phyloP scores from a whole-genome alignment of 2,113 vertebrate species.

The Sialia sialis region DNA sequence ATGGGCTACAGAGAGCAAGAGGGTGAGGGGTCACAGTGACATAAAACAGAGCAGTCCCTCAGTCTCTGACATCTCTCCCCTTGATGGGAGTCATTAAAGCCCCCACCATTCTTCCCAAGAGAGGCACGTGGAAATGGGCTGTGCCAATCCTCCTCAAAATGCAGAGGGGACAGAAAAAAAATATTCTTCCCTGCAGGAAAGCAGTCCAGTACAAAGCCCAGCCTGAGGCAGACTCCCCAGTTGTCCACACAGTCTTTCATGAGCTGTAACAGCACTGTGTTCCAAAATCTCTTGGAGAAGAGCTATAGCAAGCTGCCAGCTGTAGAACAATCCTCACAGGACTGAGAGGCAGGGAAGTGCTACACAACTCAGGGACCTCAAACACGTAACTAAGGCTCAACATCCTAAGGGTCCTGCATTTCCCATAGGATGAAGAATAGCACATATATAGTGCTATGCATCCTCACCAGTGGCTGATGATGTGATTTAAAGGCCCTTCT shows the following conservation, averaged over 20 bases:
- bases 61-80: background rate
- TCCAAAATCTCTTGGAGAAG: background rate
- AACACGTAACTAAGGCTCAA: background rate
- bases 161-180: background rate
- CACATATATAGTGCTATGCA: background rate
- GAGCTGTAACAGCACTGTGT: background rate
- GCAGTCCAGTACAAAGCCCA: background rate
- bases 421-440: background rate
- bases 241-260: background rate
- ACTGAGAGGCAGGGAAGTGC: background rate
- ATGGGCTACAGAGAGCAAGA: slow-evolving; percentile 74
- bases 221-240: background rate
- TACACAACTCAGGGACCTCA: background rate
- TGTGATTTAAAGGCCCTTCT: background rate
- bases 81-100: background rate
- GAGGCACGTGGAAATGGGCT: background rate
- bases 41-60: background rate
- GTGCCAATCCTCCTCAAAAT: background rate
- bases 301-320: background rate
- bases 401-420: background rate
- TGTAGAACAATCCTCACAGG: background rate
- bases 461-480: background rate
- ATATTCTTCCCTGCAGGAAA: background rate
- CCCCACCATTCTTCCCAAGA: background rate
- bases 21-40: background rate